A percentile compares a stretch with the other conserved stretches of the same genome.
These are phyloP conservation scores for Crossaster papposus DNA, from an alignment of 53 echinoderm and acorn worm species.

Conservation along the genomic window DNA sequence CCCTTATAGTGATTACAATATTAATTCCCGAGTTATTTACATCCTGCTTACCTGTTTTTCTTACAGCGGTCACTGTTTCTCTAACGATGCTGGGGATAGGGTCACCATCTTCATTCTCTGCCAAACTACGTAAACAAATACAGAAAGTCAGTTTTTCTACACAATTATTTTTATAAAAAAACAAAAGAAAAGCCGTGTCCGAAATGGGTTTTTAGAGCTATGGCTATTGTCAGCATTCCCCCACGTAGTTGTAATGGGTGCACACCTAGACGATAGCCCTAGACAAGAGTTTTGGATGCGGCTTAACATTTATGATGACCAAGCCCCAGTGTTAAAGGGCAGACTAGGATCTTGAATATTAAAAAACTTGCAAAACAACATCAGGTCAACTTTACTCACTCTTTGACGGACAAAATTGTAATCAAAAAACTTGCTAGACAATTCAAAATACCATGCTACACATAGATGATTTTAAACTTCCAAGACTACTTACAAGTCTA, in stretches of 20 bases:
- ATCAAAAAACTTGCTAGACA: neutral
- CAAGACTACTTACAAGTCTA: conserved; percentile 70
- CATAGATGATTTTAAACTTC: neutral
- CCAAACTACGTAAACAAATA: conserved; percentile 64
- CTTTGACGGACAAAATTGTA: neutral
- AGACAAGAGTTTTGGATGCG: no score
- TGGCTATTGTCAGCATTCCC: no score
- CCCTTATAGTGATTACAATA: neutral
- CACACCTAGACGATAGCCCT: no score
- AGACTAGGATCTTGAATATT: no score
- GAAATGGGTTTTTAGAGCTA: no score
- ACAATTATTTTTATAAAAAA: neutral
- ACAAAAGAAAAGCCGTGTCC: no score
- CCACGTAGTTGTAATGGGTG: no score
- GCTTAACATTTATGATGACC: no score
- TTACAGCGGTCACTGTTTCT: conserved; percentile 75
- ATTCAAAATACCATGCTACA: neutral
- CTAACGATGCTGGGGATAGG: conserved; percentile 81
- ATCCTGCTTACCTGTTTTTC: conserved; percentile 70
- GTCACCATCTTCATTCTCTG: conserved; percentile 66
- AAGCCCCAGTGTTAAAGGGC: no score
- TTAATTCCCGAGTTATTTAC: neutral
- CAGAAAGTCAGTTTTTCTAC: neutral
- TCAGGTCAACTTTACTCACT: no score
- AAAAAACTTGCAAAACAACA: no score